A percentile compares a stretch with the other conserved stretches of the same genome.
Conservation (phyloP, 2,888 invertebrate species). For the Macrosiphum euphorbiae region DNA sequence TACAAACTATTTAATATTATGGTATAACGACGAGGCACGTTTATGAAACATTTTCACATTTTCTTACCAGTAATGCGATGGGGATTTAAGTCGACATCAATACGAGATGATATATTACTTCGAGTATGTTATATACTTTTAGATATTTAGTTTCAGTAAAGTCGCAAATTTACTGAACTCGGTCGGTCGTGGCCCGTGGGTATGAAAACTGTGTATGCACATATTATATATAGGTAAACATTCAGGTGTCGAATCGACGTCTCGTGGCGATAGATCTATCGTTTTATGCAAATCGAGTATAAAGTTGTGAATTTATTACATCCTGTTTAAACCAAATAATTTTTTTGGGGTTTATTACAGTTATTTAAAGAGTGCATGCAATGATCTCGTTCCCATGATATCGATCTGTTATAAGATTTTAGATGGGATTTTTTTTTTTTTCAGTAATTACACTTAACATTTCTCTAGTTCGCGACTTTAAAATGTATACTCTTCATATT, state of each 20-base stretch:
- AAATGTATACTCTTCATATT: background rate
- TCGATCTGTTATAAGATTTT: background rate
- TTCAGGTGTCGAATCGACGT: background rate
- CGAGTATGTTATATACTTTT: background rate
- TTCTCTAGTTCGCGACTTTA: background rate
- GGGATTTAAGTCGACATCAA: slow-evolving; percentile 17
- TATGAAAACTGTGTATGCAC: background rate
- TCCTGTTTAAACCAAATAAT: background rate
- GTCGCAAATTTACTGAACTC: background rate
- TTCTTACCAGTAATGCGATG: background rate
- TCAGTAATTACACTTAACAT: background rate
- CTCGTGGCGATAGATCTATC: background rate
- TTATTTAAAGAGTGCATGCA: background rate
- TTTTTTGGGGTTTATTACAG: background rate
- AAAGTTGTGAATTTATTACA: background rate
- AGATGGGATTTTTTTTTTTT: background rate
- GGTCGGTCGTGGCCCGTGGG: background rate
- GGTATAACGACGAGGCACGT: background rate
- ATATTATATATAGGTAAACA: background rate
- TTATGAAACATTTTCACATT: background rate
- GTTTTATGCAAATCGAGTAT: background rate
- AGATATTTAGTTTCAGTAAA: background rate
- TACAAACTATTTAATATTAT: background rate
- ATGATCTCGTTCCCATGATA: background rate
- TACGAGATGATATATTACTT: background rate